phyloP scores from a whole-genome alignment of 2,113 vertebrate genomes.

The Puntigrus tetrazona region DNA sequence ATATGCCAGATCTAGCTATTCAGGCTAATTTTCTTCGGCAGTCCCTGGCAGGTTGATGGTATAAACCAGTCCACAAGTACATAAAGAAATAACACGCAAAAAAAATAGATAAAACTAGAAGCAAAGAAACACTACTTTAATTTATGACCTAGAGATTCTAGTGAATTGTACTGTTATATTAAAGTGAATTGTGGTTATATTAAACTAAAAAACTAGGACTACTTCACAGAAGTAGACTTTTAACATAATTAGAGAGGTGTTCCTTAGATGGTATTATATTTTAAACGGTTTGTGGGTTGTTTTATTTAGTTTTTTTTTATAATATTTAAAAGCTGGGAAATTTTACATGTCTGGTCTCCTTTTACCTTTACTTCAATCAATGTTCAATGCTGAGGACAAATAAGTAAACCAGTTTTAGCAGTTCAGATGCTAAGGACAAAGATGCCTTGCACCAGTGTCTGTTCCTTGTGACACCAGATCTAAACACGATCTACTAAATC shows the following conservation, averaged over 20 bases:
- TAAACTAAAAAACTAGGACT: too few relatives aligned
- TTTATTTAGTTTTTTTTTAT: background rate
- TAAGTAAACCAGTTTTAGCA: background rate
- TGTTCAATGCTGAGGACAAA: background rate
- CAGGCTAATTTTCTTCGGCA: too few relatives aligned
- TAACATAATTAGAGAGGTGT: too few relatives aligned
- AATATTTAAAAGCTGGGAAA: background rate
- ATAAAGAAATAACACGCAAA: too few relatives aligned
- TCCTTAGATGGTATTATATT: background rate
- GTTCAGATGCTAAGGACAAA: slow-evolving; percentile 36
- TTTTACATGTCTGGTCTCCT: background rate
- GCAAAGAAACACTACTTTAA: too few relatives aligned
- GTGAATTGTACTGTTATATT: too few relatives aligned
- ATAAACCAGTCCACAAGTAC: too few relatives aligned
- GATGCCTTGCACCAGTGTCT: background rate
- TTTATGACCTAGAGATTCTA: too few relatives aligned
- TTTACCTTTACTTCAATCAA: background rate
- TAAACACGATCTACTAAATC: slow-evolving; percentile 16
- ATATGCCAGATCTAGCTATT: background rate
- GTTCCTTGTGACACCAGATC: background rate
- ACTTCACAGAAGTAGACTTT: too few relatives aligned
- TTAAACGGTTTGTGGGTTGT: background rate
- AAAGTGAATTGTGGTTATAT: too few relatives aligned
- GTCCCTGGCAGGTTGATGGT: too few relatives aligned
- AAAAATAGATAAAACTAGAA: too few relatives aligned